Evolutionary conservation across 1,140 invertebrate genomes (phyloP).

Genomic region (Lasioglossum baleicum): DNA sequence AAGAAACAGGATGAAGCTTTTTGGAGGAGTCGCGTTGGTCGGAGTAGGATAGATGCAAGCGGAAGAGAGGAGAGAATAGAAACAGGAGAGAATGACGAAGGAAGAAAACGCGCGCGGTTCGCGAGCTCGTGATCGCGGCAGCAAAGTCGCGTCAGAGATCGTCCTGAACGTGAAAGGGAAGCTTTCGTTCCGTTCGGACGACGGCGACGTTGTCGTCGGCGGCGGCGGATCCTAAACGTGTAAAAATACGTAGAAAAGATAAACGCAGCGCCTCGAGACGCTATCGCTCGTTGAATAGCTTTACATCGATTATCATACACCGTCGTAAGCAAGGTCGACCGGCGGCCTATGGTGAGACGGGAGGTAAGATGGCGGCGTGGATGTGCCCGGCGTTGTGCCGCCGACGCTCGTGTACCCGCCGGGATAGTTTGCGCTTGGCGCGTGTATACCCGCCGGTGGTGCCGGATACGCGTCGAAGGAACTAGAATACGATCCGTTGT

Average conservation of each 20-base stretch:
- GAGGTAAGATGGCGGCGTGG: slow-evolving; percentile 76
- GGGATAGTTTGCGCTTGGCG: slow-evolving; percentile 76
- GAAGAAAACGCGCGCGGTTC: slow-evolving; percentile 9
- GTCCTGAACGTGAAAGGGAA: background rate
- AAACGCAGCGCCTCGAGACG: slow-evolving; percentile 52
- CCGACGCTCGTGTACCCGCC: slow-evolving; percentile 66
- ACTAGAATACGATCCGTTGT: slow-evolving; percentile 76
- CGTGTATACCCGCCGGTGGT: slow-evolving; percentile 73
- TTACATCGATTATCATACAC: slow-evolving; percentile 79
- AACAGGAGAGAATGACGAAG: background rate
- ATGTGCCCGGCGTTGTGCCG: slow-evolving; percentile 67
- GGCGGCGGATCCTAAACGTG: slow-evolving; percentile 58
- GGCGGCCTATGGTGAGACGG: slow-evolving; percentile 76
- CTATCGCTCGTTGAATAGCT: slow-evolving; percentile 31
- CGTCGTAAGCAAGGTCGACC: slow-evolving; percentile 77
- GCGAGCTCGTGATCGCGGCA: slow-evolving; percentile 29
- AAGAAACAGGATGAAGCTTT: background rate
- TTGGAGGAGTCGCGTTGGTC: background rate
- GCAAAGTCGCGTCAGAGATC: slow-evolving; percentile 28
- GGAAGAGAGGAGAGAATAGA: background rate
- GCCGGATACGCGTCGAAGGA: slow-evolving; percentile 77
- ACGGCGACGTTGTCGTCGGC: slow-evolving; percentile 6
- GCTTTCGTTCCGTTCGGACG: slow-evolving; percentile 32
- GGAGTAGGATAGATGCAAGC: background rate
- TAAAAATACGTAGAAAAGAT: slow-evolving; percentile 76